Evolutionary conservation across 2,113 vertebrate species (phyloP).

Genomic region (Callionymus lyra): DNA sequence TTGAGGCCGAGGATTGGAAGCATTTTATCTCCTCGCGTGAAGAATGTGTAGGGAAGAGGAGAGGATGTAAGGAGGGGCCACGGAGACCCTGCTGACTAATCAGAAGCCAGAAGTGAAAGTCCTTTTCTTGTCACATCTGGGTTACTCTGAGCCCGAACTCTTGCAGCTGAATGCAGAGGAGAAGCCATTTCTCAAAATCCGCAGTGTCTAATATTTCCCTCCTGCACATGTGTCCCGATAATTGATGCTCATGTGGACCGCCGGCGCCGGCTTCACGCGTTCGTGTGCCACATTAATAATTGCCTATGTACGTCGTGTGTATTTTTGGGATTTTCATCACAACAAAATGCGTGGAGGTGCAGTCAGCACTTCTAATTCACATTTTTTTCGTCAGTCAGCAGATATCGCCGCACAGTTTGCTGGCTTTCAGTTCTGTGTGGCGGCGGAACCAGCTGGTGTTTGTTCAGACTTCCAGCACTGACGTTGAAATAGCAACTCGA

Average conservation of each 20-base stretch:
- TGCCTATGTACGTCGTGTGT: conserved; percentile 1
- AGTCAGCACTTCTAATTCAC: too few species aligned
- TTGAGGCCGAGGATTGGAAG: conserved; percentile 49
- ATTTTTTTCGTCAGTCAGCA: too few species aligned
- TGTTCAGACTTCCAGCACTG: too few species aligned
- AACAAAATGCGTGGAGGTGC: too few species aligned
- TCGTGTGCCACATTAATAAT: conserved; percentile 17
- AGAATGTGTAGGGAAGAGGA: conserved; percentile 32
- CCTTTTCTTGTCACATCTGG: conserved; percentile 55
- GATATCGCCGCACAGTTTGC: too few species aligned
- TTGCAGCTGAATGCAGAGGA: conserved; percentile 25
- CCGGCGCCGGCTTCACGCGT: conserved; percentile 10
- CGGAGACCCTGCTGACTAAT: conserved; percentile 56
- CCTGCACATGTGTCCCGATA: conserved; percentile 38
- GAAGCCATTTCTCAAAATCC: conserved; percentile 45
- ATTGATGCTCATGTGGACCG: conserved; percentile 26
- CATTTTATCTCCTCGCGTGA: conserved; percentile 45
- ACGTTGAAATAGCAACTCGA: too few species aligned
- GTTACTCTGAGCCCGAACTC: conserved; percentile 48
- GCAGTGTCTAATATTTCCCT: conserved; percentile 18
- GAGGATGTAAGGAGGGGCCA: conserved; percentile 33
- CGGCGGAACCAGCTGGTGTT: too few species aligned
- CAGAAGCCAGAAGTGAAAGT: conserved; percentile 57
- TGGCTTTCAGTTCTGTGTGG: too few species aligned
- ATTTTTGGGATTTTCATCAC: conserved; percentile 9